Evolutionary conservation across 30 jellyfish, hydroid and myxozoan genomes (phyloP).

Genomic region (Aurelia sp.): DNA sequence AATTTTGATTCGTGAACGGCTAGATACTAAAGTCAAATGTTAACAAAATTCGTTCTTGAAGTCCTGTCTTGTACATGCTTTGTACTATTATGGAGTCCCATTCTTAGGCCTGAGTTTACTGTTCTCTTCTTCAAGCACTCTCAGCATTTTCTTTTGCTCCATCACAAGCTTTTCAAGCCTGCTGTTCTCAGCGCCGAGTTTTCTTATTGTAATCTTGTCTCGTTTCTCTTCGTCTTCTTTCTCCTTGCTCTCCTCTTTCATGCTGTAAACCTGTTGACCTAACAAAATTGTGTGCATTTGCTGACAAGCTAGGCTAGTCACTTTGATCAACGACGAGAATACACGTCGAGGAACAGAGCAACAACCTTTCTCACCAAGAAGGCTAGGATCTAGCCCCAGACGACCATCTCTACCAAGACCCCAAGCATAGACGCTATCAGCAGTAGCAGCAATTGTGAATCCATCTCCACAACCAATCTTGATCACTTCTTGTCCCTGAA

Average conservation of each 20-base stretch:
- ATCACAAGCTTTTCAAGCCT: constrained; percentile 33
- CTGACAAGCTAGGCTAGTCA: constrained; percentile 81
- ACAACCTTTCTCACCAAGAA: constrained; percentile 71
- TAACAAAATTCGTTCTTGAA: too few relatives aligned
- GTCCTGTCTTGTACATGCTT: too few relatives aligned
- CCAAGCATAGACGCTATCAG: constrained; percentile 90
- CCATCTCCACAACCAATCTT: constrained; percentile 90
- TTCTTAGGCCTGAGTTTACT: constrained; percentile 18
- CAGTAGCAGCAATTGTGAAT: constrained; percentile 88
- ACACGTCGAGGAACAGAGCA: constrained; percentile 82
- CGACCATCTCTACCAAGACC: constrained; percentile 92
- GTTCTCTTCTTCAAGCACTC: constrained; percentile 61
- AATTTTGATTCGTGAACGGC: too few relatives aligned
- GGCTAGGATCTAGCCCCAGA: constrained; percentile 84
- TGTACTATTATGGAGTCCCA: neutral
- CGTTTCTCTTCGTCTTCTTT: constrained; percentile 26
- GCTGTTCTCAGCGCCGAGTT: constrained; percentile 59
- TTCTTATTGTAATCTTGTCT: constrained; percentile 23
- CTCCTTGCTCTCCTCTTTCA: constrained; percentile 10
- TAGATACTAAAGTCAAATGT: too few relatives aligned
- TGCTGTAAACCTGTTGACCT: constrained; percentile 76
- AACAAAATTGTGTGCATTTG: constrained; percentile 77
- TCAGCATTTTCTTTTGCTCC: constrained; percentile 50
- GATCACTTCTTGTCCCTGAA: constrained; percentile 73
- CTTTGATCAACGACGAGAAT: constrained; percentile 85